A percentile compares a stretch with the other conserved stretches of the same genome.
phyloP scores from a whole-genome alignment of 2,797 vertebrate genomes.

The Neoniphon sammara region DNA sequence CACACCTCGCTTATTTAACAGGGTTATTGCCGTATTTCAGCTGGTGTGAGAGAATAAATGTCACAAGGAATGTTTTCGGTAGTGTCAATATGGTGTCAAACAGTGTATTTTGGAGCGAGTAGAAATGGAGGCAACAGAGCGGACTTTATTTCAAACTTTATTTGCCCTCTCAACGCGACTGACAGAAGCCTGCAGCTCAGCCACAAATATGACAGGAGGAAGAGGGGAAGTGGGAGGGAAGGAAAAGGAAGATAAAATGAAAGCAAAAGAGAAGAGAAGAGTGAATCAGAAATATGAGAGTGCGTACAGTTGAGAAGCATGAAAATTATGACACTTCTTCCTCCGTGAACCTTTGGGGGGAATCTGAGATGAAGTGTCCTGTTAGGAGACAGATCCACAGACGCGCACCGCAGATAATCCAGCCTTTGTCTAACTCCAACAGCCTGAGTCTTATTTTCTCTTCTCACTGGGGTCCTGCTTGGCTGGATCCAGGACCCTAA shows the following conservation, averaged over 20 bases:
- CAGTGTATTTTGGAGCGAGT: constrained; percentile 27
- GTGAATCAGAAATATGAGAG: constrained; percentile 24
- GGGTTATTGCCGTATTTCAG: constrained; percentile 56
- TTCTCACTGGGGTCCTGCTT: constrained; percentile 64
- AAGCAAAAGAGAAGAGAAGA: constrained; percentile 15
- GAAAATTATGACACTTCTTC: constrained; percentile 59
- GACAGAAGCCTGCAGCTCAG: constrained; percentile 37
- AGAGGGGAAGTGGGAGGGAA: background rate
- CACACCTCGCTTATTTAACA: constrained; percentile 64
- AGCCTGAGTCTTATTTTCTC: constrained; percentile 68
- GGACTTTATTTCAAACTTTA: constrained; percentile 52
- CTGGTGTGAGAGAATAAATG: constrained; percentile 67
- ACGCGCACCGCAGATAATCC: constrained; percentile 82
- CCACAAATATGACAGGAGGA: background rate
- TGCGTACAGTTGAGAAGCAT: constrained; percentile 18
- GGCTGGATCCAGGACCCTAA: constrained; percentile 83
- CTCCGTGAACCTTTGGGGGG: constrained; percentile 53
- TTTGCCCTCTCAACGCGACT: constrained; percentile 34
- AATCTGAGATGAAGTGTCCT: constrained; percentile 68
- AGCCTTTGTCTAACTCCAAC: constrained; percentile 83
- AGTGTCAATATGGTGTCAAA: constrained; percentile 45
- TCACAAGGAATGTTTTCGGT: constrained; percentile 44
- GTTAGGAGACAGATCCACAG: constrained; percentile 65
- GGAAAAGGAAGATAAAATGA: too few relatives aligned
- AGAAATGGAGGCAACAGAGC: constrained; percentile 36